phyloP scores from a whole-genome alignment of 2,113 vertebrate genomes.

The Thunnus maccoyii region DNA sequence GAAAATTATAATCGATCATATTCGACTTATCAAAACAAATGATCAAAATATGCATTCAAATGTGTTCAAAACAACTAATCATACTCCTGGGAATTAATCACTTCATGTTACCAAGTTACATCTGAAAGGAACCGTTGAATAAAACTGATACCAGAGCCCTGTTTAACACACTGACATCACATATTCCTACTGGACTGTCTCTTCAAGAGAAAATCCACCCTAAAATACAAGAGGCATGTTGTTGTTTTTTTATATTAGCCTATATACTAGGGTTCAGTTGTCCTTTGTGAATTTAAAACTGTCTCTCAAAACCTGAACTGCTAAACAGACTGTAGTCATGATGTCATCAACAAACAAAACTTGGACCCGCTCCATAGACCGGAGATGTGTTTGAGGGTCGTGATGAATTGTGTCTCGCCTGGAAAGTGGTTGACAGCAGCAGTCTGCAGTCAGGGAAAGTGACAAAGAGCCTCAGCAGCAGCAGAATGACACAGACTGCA shows the following conservation, averaged over 20 bases:
- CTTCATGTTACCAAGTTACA: neutral
- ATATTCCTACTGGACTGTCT: too few relatives aligned
- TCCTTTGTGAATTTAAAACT: neutral
- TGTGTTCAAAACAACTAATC: neutral
- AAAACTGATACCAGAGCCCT: too few relatives aligned
- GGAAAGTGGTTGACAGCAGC: neutral
- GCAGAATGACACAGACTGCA: neutral
- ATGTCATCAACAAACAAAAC: constrained; percentile 19
- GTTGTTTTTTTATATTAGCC: neutral
- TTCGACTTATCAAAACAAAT: neutral
- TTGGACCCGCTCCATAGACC: constrained; percentile 4
- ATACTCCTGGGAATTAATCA: neutral
- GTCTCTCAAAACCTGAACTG: neutral
- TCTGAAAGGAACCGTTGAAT: too few relatives aligned
- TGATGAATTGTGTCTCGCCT: neutral
- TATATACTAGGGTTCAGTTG: neutral
- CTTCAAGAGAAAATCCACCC: too few relatives aligned
- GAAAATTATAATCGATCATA: neutral
- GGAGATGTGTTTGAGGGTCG: neutral
- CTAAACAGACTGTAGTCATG: constrained; percentile 6
- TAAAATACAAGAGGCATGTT: neutral
- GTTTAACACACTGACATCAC: too few relatives aligned
- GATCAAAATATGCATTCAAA: neutral
- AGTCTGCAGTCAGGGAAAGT: neutral
- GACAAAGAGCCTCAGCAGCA: neutral